A percentile compares a stretch with the other conserved stretches of the same genome.
Evolutionary conservation across 2,888 invertebrate genomes (phyloP).

Genomic region (Tiliacea citrago): DNA sequence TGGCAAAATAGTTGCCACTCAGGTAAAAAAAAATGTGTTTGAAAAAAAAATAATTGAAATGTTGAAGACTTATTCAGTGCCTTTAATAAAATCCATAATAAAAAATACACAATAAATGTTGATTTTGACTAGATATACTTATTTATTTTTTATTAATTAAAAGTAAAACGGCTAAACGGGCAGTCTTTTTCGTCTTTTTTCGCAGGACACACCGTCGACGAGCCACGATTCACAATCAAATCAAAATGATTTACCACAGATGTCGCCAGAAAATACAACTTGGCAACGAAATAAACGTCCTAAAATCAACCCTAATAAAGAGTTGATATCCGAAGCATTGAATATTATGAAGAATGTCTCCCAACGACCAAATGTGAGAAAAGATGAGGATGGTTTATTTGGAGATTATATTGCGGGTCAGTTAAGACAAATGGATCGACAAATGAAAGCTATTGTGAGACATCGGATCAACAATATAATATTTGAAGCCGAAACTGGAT

Average conservation of each 20-base stretch:
- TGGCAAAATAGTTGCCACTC: slow-evolving; percentile 28
- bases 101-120: slow-evolving; percentile 27
- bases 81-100: slow-evolving; percentile 36
- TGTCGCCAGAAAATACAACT: slow-evolving; percentile 14
- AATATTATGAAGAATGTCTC: slow-evolving; percentile 55
- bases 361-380: slow-evolving; percentile 48
- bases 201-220: slow-evolving; percentile 31
- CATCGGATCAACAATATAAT: slow-evolving; percentile 61
- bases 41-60: no score
- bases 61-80: no score
- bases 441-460: slow-evolving; percentile 52
- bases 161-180: slow-evolving; percentile 20
- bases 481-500: slow-evolving; percentile 60
- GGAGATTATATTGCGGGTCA: slow-evolving; percentile 58
- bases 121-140: no score
- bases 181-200: slow-evolving; percentile 31
- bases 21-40: no score
- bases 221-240: slow-evolving; percentile 32
- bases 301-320: slow-evolving; percentile 50
- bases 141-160: no score
- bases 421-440: slow-evolving; percentile 50
- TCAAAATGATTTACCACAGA: slow-evolving; percentile 50
- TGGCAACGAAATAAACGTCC: slow-evolving; percentile 49
- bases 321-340: slow-evolving; percentile 52
- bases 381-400: slow-evolving; percentile 58